These are phyloP conservation scores for Eulithis prunata DNA, from an alignment of 2,888 invertebrate genomes.

Conservation along the genomic window DNA sequence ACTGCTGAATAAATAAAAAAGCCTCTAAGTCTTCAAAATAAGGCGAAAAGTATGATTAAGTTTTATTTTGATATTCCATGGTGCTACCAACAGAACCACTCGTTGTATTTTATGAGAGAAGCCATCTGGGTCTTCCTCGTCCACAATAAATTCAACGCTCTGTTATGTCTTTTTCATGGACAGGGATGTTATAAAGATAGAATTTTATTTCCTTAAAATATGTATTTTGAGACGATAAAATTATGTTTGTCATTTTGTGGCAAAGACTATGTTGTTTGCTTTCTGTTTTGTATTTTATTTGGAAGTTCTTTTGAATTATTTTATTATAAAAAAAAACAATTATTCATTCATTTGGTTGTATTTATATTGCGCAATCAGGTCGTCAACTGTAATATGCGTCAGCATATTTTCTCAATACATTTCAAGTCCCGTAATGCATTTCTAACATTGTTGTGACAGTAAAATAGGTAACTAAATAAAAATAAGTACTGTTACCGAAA, in stretches of 20 bases:
- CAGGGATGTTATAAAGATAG: slow-evolving; percentile 70
- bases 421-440: too few species aligned
- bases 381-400: too few species aligned
- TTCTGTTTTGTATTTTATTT: background rate
- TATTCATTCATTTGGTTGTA: too few species aligned
- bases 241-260: slow-evolving; percentile 34
- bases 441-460: too few species aligned
- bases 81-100: slow-evolving; percentile 76
- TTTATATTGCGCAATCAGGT: too few species aligned
- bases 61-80: slow-evolving; percentile 42
- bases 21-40: background rate
- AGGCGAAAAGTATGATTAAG: slow-evolving; percentile 8
- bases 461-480: background rate
- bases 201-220: slow-evolving; percentile 73
- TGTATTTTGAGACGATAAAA: slow-evolving; percentile 58
- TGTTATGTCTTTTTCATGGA: slow-evolving; percentile 82
- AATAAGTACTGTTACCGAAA: background rate
- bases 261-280: slow-evolving; percentile 11
- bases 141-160: slow-evolving; percentile 80
- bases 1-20: background rate
- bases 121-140: slow-evolving; percentile 80
- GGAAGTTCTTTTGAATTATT: too few species aligned
- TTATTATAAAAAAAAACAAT: too few species aligned
- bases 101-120: slow-evolving; percentile 80
- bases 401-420: too few species aligned